phyloP scores from a whole-genome alignment of 2,797 vertebrate genomes.

The Coluber constrictor region DNA sequence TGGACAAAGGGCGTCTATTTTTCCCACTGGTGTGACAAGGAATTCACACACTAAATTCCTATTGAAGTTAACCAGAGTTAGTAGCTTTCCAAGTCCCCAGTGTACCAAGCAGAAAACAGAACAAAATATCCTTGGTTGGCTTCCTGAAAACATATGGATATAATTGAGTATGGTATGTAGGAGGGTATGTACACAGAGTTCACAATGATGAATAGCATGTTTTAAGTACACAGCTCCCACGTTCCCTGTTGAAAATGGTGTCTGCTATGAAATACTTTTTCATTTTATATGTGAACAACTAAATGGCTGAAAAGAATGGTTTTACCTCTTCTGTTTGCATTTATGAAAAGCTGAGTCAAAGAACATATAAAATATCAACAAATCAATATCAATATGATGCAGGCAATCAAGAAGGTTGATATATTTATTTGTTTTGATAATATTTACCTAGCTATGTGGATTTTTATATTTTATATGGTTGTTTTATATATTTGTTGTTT shows the following conservation, averaged over 20 bases:
- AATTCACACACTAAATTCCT: slow-evolving; percentile 44
- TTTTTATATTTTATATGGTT: not conserved
- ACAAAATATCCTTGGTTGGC: not conserved
- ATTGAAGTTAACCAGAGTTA: slow-evolving; percentile 37
- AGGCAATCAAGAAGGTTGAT: not conserved
- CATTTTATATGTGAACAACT: not conserved
- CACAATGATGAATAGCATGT: slow-evolving; percentile 14
- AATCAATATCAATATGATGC: not conserved
- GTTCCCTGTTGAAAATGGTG: slow-evolving; percentile 41
- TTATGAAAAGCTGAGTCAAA: not conserved
- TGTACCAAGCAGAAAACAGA: slow-evolving; percentile 8
- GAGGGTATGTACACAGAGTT: slow-evolving; percentile 4
- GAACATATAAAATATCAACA: not conserved
- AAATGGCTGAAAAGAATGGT: slow-evolving; percentile 22
- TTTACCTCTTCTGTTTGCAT: slow-evolving; percentile 38
- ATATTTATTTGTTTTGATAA: not conserved
- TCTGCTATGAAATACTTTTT: slow-evolving; percentile 24
- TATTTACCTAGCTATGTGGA: not conserved
- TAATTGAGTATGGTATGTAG: slow-evolving; percentile 39
- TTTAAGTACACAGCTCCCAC: slow-evolving; percentile 29
- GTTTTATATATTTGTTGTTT: not conserved
- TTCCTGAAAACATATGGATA: slow-evolving; percentile 30
- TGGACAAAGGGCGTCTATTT: slow-evolving; percentile 57
- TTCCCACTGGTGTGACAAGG: slow-evolving; percentile 18
- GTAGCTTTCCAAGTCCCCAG: slow-evolving; percentile 28